Conservation (phyloP, 2,113 vertebrate species). For the Semnopithecus entellus region DNA sequence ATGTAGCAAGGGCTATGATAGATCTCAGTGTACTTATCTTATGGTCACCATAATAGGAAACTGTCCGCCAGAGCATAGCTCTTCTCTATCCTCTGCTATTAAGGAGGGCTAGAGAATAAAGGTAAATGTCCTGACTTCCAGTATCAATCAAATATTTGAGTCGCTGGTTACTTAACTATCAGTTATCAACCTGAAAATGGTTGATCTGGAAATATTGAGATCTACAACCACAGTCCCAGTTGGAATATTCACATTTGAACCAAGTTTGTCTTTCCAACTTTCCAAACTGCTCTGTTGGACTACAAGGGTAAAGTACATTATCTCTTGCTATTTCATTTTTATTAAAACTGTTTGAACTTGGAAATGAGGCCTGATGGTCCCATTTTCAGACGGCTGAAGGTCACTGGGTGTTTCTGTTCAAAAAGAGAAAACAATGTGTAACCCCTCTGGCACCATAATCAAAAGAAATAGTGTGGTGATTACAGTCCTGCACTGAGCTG, state of each 20-base stretch:
- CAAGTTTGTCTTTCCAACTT: constrained; percentile 75
- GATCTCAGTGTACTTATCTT: background rate
- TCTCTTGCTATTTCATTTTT: constrained; percentile 78
- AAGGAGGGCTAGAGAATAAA: background rate
- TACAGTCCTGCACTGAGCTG: constrained; percentile 63
- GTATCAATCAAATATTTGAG: constrained; percentile 32
- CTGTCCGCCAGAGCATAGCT: background rate
- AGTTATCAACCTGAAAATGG: constrained; percentile 24
- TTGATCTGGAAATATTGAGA: constrained; percentile 34
- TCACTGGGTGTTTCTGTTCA: constrained; percentile 76
- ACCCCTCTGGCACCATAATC: constrained; percentile 73
- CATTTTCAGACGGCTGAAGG: constrained; percentile 78
- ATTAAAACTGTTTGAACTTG: constrained; percentile 80
- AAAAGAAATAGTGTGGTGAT: constrained; percentile 74
- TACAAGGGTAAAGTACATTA: constrained; percentile 68
- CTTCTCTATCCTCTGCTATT: background rate
- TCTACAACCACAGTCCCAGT: background rate
- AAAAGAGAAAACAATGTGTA: constrained; percentile 75
- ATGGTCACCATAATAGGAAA: background rate
- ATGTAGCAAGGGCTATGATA: background rate
- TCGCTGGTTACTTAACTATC: constrained; percentile 7
- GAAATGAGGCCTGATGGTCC: constrained; percentile 78
- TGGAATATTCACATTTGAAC: constrained; percentile 34
- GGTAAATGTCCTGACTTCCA: background rate
- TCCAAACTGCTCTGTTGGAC: constrained; percentile 49